phyloP scores from a whole-genome alignment of 2,888 invertebrate species.

The Choristoneura rosaceana region DNA sequence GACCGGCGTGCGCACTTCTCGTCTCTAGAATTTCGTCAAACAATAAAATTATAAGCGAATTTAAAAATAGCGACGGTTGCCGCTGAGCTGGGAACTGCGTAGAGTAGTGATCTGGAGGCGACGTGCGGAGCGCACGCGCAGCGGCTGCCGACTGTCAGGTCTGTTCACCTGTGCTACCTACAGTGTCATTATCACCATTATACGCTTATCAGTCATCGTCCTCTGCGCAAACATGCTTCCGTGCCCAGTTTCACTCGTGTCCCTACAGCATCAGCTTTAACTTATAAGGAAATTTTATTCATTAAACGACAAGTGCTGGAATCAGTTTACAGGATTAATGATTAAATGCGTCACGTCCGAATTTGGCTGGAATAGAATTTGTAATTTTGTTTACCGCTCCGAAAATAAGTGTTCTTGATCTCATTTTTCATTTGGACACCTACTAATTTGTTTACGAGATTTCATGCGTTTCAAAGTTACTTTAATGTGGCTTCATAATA shows the following conservation, averaged over 20 bases:
- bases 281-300: constrained; percentile 1
- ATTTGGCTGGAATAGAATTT: constrained; percentile 9
- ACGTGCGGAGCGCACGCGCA: constrained; percentile 77
- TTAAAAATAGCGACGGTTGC: constrained; percentile 75
- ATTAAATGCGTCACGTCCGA: constrained; percentile 4
- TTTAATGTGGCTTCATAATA: neutral
- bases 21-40: constrained; percentile 78
- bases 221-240: constrained; percentile 44
- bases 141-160: constrained; percentile 73
- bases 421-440: constrained; percentile 31
- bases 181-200: constrained; percentile 83
- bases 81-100: constrained; percentile 60
- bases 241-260: constrained; percentile 12
- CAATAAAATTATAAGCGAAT: constrained; percentile 83
- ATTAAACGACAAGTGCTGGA: constrained; percentile 18
- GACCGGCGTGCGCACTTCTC: constrained; percentile 79
- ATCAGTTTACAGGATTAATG: constrained; percentile 9
- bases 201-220: constrained; percentile 63
- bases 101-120: constrained; percentile 69
- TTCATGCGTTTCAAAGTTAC: neutral
- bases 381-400: constrained; percentile 32
- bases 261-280: neutral
- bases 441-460: constrained; percentile 24
- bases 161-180: constrained; percentile 78
- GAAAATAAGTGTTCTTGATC: constrained; percentile 38